Percentiles rank a stretch among this genome's conserved stretches.
Conservation (phyloP, 92 coral and sea anemone species). For the Muricea muricata region DNA sequence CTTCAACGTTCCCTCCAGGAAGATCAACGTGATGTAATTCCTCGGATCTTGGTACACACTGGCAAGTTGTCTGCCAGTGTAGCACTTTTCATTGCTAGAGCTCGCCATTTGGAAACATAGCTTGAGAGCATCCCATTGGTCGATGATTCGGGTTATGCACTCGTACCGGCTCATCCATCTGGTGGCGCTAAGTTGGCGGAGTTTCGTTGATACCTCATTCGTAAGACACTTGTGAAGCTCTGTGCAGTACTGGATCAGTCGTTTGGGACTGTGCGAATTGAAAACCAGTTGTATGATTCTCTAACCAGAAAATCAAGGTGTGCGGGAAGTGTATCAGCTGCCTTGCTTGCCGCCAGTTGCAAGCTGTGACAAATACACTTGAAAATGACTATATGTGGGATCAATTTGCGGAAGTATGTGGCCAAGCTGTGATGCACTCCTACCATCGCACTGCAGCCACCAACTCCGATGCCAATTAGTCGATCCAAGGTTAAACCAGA, state of each 20-base stretch:
- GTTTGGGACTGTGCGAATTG: too few relatives aligned
- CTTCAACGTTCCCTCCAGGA: conserved; percentile 36
- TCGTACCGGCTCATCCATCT: conserved; percentile 33
- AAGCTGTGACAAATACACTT: conserved; percentile 30
- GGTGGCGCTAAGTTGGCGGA: conserved; percentile 27
- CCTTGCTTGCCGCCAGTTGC: conserved; percentile 37
- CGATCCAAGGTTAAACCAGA: conserved; percentile 21
- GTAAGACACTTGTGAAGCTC: conserved; percentile 1
- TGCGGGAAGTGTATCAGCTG: conserved; percentile 25
- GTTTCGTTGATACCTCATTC: conserved; percentile 17
- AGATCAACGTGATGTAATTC: conserved; percentile 5
- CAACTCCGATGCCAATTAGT: conserved; percentile 11
- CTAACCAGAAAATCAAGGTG: conserved; percentile 28
- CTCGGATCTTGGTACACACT: conserved; percentile 15
- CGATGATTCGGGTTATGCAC: conserved; percentile 17
- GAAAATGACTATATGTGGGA: conserved; percentile 7
- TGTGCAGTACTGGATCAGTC: conserved; percentile 23
- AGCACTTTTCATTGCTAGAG: conserved; percentile 9
- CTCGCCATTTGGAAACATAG: conserved; percentile 17
- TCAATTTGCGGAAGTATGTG: conserved; percentile 4
- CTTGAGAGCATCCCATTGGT: conserved; percentile 26
- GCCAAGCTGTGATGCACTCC: conserved; percentile 21
- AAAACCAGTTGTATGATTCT: conserved; percentile 34
- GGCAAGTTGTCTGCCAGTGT: conserved; percentile 21
- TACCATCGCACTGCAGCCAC: conserved; percentile 11